phyloP scores from a whole-genome alignment of 2,113 vertebrate genomes.

The Equus quagga region DNA sequence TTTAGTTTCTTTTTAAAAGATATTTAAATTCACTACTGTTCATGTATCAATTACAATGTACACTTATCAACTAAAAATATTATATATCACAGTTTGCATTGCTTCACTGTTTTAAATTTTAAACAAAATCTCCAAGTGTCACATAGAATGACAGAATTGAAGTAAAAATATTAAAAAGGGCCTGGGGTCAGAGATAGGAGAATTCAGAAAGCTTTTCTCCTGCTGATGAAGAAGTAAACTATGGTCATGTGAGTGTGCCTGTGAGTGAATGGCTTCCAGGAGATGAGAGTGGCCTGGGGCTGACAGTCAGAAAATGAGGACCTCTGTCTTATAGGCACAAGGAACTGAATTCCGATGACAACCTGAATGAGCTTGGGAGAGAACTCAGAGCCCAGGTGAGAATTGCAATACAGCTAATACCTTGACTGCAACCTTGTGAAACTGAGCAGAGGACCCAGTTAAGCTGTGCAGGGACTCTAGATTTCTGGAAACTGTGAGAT shows the following conservation, averaged over 20 bases:
- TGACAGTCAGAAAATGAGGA: background rate
- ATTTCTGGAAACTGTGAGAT: background rate
- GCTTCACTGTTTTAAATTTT: conserved; percentile 17
- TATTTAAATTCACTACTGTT: conserved; percentile 10
- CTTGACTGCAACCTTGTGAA: background rate
- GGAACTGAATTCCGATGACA: background rate
- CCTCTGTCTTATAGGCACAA: background rate
- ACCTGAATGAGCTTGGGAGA: background rate
- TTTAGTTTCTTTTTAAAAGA: background rate
- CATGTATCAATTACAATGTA: background rate
- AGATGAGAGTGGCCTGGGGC: background rate
- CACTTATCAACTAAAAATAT: conserved; percentile 35
- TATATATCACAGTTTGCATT: background rate
- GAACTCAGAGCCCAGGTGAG: background rate
- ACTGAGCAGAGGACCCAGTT: background rate
- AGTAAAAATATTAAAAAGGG: background rate
- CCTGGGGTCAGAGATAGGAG: background rate
- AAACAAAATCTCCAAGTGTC: background rate
- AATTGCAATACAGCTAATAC: background rate
- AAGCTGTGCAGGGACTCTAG: background rate
- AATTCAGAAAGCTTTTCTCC: background rate
- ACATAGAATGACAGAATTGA: background rate
- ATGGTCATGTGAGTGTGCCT: background rate
- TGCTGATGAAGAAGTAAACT: background rate
- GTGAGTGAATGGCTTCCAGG: background rate